These are phyloP conservation scores for Cherax destructor DNA, from an alignment of 1,140 invertebrate genomes.

Conservation along the genomic window DNA sequence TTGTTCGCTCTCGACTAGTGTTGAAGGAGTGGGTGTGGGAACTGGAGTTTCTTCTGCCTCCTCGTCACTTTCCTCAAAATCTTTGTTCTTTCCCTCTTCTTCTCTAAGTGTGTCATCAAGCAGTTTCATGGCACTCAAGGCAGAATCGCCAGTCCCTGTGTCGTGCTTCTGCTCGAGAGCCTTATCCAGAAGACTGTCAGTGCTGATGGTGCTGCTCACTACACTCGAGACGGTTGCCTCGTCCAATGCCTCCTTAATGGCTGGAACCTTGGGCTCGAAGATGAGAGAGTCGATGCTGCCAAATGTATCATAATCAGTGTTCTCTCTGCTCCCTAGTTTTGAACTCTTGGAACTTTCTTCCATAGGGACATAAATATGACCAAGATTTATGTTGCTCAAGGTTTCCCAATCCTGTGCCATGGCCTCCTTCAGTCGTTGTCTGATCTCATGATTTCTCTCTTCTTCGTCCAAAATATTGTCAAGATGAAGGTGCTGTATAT, in stretches of 20 bases:
- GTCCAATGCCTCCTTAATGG: slow-evolving; percentile 39
- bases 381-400: slow-evolving; percentile 74
- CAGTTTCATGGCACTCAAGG: neutral
- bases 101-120: slow-evolving; percentile 7
- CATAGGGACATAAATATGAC: slow-evolving; percentile 75
- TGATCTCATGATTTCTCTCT: slow-evolving; percentile 68
- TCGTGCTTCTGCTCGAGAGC: slow-evolving; percentile 17
- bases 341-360: slow-evolving; percentile 71
- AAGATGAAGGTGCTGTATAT: slow-evolving; percentile 62
- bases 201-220: neutral
- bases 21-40: slow-evolving; percentile 38
- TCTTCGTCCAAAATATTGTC: slow-evolving; percentile 42
- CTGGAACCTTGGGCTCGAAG: slow-evolving; percentile 74
- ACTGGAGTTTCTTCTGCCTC: slow-evolving; percentile 50
- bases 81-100: neutral
- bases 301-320: slow-evolving; percentile 73
- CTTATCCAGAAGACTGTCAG: slow-evolving; percentile 38
- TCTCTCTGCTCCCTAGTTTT: slow-evolving; percentile 68
- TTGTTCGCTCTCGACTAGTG: slow-evolving; percentile 42
- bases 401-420: slow-evolving; percentile 72
- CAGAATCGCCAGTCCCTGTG: neutral
- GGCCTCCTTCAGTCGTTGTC: slow-evolving; percentile 66
- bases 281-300: slow-evolving; percentile 74
- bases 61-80: neutral
- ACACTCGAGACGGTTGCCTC: neutral